Evolutionary conservation across 1,140 invertebrate genomes (phyloP), one percentile per base, ranked within the genome.

Genomic region (Dendrolimus punctatus): DNA sequence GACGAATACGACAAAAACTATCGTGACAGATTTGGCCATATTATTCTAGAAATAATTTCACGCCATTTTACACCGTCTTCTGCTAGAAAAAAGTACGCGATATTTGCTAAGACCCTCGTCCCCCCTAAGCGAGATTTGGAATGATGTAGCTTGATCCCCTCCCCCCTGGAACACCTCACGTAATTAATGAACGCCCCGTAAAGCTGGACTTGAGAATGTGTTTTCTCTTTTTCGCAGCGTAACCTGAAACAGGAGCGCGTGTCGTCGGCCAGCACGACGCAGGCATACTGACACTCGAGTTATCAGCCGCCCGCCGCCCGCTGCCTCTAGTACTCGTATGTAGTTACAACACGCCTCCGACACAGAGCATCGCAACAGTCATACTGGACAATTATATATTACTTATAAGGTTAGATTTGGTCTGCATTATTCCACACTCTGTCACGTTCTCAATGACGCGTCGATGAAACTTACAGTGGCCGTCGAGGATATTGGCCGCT

Each of bases 211-310:
- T 8, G 43, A 9, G 43, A 9, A n/a, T 45, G 23, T 9, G 39
- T 40, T 39, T 41, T 9, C 41, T 40, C 53, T 57, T 57, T 45
- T 51, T 65, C 68, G 8, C 71, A 85, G 80, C 82, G 79, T 49
- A 81, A 81, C 60, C 64, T 82, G 54, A 82, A 83, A 48, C 73
- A 71, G 63, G 77, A 80, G 52, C 78, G 79, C 54, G 80, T 81
- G 57, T 60, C 82, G 9, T 67, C 80, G 39, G 80, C 80, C 39
- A 82, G 79, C 64, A 84, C 82, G 56, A 84, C 82, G 62, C 80
- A 84, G 58, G 80, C 80, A 74, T 85, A 85, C 82, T 85, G 82
- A 85, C 82, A 74, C 72, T 58, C 71, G 70, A 64, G 66, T 51
- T 59, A 51, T 56, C 52, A 68, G 58, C 64, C 73, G 71, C 71